Base-by-base conservation (phyloP, 2,797 vertebrate genomes). In the Myotis myotis region DNA sequence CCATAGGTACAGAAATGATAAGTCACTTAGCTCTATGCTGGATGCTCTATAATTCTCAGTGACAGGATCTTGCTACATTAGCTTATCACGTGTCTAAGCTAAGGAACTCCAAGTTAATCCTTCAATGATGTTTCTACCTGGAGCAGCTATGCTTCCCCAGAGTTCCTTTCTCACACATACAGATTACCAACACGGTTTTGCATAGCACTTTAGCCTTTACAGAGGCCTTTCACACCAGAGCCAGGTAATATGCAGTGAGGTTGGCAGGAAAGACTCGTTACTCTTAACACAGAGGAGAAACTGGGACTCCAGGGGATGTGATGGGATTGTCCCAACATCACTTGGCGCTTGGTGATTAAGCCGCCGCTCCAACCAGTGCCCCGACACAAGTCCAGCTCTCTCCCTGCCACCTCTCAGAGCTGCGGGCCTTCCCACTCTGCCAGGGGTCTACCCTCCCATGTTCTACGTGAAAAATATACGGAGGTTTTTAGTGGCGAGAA, bases 41-140 rank as follows among this genome's bases (percentile, higher is more conserved):
- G 2, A 74, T 17, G 66, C 25, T 60, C 47, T 78, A 81, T 30
- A 81, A 89, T 92, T 64, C 49, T 87, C 33, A 87, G 44, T 23
- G 49, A 47, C 12, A 62, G 70, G 70, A 74, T 81, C 62, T 75
- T 92, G 16, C 53, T 85, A 36, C 62, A 68, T 93, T 83, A 79
- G 51, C 3, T 60, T 55, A 91, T 30, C 8, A 91, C 4, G 83
- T 68, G 41, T 79, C 87, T 47, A 71, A 84, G 2, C 17, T 89
- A 92, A 81, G 72, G 94, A 74, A 78, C 4, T 71, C 30, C 62
- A 47, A 85, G 22, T 85, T 78, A 94, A 72, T 84, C 28, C 23
- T 91, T 51, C n/a, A 55, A 38, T 10, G 51, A 55, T 55, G 64
- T 95, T 89, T 91, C 41, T 78, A 53, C 64, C 64, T 55, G 49